Evolutionary conservation across 2,888 invertebrate species (phyloP).

Genomic region (Allygus modestus): DNA sequence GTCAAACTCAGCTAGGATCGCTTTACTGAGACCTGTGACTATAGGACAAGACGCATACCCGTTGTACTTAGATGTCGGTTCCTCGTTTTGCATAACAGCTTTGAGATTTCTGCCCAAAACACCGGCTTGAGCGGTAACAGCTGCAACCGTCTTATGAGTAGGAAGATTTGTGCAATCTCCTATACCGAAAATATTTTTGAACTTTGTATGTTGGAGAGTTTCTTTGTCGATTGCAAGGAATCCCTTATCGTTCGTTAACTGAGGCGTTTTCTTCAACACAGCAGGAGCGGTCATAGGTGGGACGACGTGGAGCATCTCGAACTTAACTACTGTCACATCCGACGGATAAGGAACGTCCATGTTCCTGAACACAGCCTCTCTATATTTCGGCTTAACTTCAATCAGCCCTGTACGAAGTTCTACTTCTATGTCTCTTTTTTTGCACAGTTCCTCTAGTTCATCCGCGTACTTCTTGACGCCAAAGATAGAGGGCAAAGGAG

Average conservation of each 20-base stretch:
- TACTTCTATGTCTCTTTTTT: conserved; percentile 86
- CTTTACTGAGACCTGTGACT: conserved; percentile 88
- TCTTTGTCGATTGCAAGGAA: conserved; percentile 87
- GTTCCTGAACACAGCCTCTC: conserved; percentile 89
- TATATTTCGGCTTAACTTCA: conserved; percentile 83
- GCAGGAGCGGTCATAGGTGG: conserved; percentile 92
- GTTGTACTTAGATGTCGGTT: conserved; percentile 81
- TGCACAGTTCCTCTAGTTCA: conserved; percentile 85
- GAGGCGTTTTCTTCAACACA: conserved; percentile 78
- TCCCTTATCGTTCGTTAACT: conserved; percentile 84
- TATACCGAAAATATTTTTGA: conserved; percentile 92
- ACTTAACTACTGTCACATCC: conserved; percentile 77
- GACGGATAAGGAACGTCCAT: conserved; percentile 81
- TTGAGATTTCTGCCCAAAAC: conserved; percentile 87
- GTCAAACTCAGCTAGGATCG: conserved; percentile 96
- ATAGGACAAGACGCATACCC: conserved; percentile 99
- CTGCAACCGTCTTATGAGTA: conserved; percentile 98
- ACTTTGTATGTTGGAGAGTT: conserved; percentile 89
- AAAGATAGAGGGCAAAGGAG: conserved; percentile 92
- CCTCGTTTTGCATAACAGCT: conserved; percentile 78
- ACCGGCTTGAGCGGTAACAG: conserved; percentile 92
- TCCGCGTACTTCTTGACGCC: conserved; percentile 96
- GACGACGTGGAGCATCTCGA: conserved; percentile 90
- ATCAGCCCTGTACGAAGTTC: conserved; percentile 86
- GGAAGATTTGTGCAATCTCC: conserved; percentile 96